Base-by-base conservation (phyloP, 2,797 vertebrate genomes). In the Loriculus beryllinus region DNA sequence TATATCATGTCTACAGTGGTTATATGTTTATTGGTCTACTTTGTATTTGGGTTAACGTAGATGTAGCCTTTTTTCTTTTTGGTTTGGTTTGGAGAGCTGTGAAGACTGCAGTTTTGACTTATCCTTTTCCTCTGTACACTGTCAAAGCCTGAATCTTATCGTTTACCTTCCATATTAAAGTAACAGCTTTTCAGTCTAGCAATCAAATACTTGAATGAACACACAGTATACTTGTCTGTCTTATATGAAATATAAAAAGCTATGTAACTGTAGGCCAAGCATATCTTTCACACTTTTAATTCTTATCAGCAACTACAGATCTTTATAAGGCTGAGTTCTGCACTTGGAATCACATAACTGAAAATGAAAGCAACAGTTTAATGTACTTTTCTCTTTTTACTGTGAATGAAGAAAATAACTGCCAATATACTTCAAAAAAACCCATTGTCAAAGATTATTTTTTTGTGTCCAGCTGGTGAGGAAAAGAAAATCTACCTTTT, bases 201-300 rank as follows among this genome's bases (percentile, higher is more conserved):
- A 75, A 64, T 92, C 45, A 45, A 86, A 57, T 86, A 90, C 47
- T 86, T 90, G 59, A 88, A 74, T 63, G 71, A 93, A 59, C 65
- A 69, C 42, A 33, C 35, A 14, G 4, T 48, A 48, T 88, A 76
- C n/a, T 65, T 72, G 14, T 52, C 57, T 88, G 52, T 76, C 35
- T 82, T 56, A 76, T 15, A 57, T 35, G 26, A 90, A 83, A 76
- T 33, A 63, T 28, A 86, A 90, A 90, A 92, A 33, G 42, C 29
- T 83, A 31, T 8, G 5, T 42, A 92, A 86, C 69, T 74, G 14
- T 51, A 60, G 63, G 29, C 45, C 65, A 82, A 65, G 33, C 9
- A 15, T 75, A 64, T 26, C 25, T 90, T 83, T 77, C 64, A 76
- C 5, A 56, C n/a, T 70, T 42, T 76, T 95, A 68, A 81, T 92